A percentile compares a stretch with the other conserved stretches of the same genome.
phyloP scores from a whole-genome alignment of 2,797 vertebrate genomes.

The Danio albolineatus region DNA sequence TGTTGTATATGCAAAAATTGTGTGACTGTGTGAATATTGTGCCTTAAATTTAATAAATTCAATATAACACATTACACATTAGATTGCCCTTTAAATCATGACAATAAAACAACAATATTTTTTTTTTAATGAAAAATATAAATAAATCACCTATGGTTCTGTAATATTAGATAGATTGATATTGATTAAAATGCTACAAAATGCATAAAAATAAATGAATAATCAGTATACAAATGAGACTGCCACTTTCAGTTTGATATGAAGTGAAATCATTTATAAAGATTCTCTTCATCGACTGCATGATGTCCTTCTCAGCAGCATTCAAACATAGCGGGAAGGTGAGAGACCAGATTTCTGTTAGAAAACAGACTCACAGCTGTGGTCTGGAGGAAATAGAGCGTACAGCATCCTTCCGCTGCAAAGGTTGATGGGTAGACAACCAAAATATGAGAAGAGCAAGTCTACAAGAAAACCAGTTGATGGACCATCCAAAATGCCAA shows the following conservation, averaged over 20 bases:
- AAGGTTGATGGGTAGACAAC: constrained; percentile 22
- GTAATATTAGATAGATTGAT: too few relatives aligned
- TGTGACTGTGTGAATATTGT: too few relatives aligned
- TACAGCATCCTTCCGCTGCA: constrained; percentile 59
- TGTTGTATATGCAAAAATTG: too few relatives aligned
- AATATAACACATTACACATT: too few relatives aligned
- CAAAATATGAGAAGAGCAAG: constrained; percentile 5
- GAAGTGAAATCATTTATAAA: neutral
- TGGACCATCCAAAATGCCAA: neutral
- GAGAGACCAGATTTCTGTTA: constrained; percentile 2
- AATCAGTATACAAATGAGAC: neutral
- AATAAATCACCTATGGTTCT: too few relatives aligned
- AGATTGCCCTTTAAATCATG: too few relatives aligned
- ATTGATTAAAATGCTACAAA: too few relatives aligned
- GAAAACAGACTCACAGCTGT: constrained; percentile 26
- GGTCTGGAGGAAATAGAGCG: constrained; percentile 51
- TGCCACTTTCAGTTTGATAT: neutral
- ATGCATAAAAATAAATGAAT: too few relatives aligned
- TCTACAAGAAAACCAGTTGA: neutral
- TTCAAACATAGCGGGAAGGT: neutral
- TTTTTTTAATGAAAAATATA: too few relatives aligned
- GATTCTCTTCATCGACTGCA: neutral
- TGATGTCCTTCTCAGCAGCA: constrained; percentile 7
- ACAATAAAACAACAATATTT: too few relatives aligned
- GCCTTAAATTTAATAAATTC: too few relatives aligned